phyloP scores from a whole-genome alignment of 2,888 invertebrate species.

The Cetonia aurata region DNA sequence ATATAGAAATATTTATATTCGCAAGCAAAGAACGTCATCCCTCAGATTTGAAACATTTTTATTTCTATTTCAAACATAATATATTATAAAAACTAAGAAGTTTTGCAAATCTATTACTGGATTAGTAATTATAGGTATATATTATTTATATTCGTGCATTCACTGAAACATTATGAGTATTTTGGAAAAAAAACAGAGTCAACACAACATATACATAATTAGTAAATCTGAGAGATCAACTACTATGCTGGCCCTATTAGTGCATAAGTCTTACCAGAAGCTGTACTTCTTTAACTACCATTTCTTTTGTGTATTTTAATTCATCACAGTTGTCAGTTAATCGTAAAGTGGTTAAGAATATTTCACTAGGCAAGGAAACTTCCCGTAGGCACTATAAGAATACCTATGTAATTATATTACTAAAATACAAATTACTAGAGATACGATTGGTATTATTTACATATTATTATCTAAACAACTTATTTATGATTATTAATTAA shows the following conservation, averaged over 20 bases:
- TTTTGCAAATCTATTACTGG: too few relatives aligned
- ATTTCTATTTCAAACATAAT: not conserved
- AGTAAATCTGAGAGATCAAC: not conserved
- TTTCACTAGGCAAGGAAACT: slow-evolving; percentile 80
- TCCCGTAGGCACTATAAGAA: slow-evolving; percentile 82
- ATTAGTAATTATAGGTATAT: too few relatives aligned
- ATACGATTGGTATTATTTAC: too few relatives aligned
- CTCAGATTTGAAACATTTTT: not conserved
- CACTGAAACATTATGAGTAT: too few relatives aligned
- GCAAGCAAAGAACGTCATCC: too few relatives aligned
- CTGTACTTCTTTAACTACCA: slow-evolving; percentile 85
- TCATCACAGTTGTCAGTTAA: slow-evolving; percentile 86
- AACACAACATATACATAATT: too few relatives aligned
- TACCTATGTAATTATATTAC: slow-evolving; percentile 24
- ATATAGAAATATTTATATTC: not conserved
- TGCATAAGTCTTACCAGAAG: slow-evolving; percentile 69
- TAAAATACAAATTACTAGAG: not conserved
- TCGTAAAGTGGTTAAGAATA: slow-evolving; percentile 86
- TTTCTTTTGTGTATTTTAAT: slow-evolving; percentile 82
- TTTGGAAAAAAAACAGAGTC: too few relatives aligned
- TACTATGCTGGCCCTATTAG: not conserved
- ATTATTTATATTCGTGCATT: too few relatives aligned
- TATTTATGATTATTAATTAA: too few relatives aligned
- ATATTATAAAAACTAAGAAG: not conserved
- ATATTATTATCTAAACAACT: too few relatives aligned